Evolutionary conservation across 2,797 vertebrate genomes (phyloP).

Genomic region (Bucorvus abyssinicus): DNA sequence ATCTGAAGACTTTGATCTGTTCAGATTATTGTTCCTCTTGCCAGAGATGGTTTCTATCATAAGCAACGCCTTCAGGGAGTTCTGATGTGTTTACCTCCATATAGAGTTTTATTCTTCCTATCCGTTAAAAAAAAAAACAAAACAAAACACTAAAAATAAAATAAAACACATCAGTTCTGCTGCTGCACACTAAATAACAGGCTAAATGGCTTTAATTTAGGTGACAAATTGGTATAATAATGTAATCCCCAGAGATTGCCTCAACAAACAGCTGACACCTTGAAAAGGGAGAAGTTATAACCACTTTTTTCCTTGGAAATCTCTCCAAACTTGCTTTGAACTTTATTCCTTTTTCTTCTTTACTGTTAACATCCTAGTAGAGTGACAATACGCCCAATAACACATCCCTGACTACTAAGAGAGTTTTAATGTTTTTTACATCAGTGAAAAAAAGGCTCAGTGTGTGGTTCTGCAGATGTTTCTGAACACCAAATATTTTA

Average conservation of each 20-base stretch:
- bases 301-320: constrained; percentile 22
- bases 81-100: constrained; percentile 13
- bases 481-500: neutral
- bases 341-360: constrained; percentile 14
- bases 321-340: constrained; percentile 45
- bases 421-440: neutral
- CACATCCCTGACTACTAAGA: neutral
- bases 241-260: constrained; percentile 51
- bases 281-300: constrained; percentile 35
- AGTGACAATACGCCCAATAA: neutral
- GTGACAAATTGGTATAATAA: constrained; percentile 63
- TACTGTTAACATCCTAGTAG: neutral
- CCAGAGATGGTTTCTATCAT: constrained; percentile 20
- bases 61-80: constrained; percentile 25
- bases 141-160: constrained; percentile 65
- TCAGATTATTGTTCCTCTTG: constrained; percentile 54
- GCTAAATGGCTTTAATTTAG: constrained; percentile 66
- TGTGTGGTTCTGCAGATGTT: neutral
- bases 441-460: neutral
- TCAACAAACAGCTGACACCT: constrained; percentile 45
- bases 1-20: constrained; percentile 26
- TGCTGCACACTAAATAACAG: constrained; percentile 53
- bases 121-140: neutral
- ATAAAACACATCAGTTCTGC: constrained; percentile 61
- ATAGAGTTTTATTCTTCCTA: neutral